Base-by-base conservation (phyloP, 1,140 invertebrate species). In the Watersipora subatra region DNA sequence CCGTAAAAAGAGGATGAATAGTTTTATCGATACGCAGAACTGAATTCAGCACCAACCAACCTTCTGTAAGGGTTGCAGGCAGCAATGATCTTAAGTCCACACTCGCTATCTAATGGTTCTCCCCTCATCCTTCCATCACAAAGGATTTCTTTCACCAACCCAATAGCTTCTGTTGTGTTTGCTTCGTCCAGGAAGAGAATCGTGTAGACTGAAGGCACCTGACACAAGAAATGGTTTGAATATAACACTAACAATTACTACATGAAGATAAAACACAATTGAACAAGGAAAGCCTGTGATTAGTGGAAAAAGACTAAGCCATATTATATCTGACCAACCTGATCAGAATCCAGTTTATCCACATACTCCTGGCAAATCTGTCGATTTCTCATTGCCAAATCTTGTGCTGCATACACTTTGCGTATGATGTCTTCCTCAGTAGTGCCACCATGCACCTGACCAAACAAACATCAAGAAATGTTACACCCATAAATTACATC, bases 111-210 rank as follows among this genome's bases (percentile, higher is more conserved):
- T 3, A 77, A 63, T 12, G 58, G 58, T 24, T 17, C 17, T 24
- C 58, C 58, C 17, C 27, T 28, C 58, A 59, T 25, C 17, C 58
- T 59, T 12, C 58, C 58, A 68, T 78, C 76, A 70, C 76, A 78
- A 72, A 78, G 74, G 27, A 77, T 73, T 64, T 77, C 76, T 64
- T 78, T 78, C 57, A 76, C 74, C 19, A 76, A 57, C 56, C 75
- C 75, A 30, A 78, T 73, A 3, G 74, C 71, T 61, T 75, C 73
- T 59, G 77, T 78, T 24, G 76, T 77, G 70, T 79, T 79, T 7
- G 74, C 76, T 65, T 78, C 76, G 67, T 79, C 77, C 70, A 78
- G 78, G 68, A 79, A 78, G 56, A 79, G 61, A 7, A 79, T 73
- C 27, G 75, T 76, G 61, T 73, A 71, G 19, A 76, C 68, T 28